Evolutionary conservation across 2,113 vertebrate species (phyloP).

Genomic region (Abramis brama): DNA sequence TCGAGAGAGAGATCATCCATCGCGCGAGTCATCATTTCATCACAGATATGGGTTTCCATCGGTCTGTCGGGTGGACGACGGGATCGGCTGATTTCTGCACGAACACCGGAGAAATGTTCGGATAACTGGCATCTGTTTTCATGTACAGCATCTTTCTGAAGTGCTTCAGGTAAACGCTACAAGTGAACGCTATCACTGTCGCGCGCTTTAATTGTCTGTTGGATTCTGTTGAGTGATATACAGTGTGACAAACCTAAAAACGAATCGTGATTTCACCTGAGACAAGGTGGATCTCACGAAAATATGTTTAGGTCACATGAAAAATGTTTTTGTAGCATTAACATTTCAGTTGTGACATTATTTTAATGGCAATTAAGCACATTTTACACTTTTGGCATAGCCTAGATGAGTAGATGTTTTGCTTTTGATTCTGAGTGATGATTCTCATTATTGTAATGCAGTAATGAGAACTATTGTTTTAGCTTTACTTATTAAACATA

Average conservation of each 20-base stretch:
- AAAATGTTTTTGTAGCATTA: neutral
- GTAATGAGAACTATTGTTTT: neutral
- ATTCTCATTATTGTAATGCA: neutral
- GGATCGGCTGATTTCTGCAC: neutral
- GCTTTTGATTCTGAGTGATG: neutral
- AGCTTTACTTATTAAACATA: neutral
- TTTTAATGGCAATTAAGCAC: neutral
- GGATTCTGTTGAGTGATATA: neutral
- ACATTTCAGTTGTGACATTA: neutral
- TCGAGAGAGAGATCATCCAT: neutral
- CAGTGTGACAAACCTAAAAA: neutral
- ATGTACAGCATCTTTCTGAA: conserved; percentile 33
- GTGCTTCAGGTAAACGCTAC: conserved; percentile 37
- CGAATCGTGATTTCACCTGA: conserved; percentile 5
- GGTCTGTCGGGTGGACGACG: neutral
- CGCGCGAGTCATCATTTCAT: neutral
- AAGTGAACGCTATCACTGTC: conserved; percentile 26
- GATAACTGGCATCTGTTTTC: conserved; percentile 7
- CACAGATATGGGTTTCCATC: neutral
- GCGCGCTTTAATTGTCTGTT: neutral
- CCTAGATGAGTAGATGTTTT: neutral
- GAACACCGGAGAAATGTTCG: neutral
- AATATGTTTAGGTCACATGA: neutral
- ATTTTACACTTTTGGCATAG: neutral
- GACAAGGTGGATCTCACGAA: neutral